phyloP scores from a whole-genome alignment of 2,113 vertebrate genomes.

The Lagopus leucura region DNA sequence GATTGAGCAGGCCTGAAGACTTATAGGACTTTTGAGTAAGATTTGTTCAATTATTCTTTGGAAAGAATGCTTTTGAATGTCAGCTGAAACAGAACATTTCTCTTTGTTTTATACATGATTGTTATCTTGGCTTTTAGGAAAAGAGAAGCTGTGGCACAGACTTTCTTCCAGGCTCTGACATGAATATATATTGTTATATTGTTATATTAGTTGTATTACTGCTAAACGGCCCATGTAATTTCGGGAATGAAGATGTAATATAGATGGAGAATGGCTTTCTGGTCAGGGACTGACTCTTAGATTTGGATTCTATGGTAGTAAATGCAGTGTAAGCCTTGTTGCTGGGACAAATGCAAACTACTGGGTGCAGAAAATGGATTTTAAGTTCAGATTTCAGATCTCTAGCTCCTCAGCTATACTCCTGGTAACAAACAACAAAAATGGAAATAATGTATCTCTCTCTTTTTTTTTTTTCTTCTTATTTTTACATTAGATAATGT shows the following conservation, averaged over 20 bases:
- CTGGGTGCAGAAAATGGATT: background rate
- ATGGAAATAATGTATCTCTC: background rate
- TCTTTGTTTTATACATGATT: background rate
- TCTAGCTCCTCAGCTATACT: background rate
- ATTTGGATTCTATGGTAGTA: background rate
- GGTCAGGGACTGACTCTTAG: background rate
- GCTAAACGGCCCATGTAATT: background rate
- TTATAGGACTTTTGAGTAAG: background rate
- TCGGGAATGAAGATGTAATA: background rate
- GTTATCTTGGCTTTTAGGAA: background rate
- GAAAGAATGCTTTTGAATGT: background rate
- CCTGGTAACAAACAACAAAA: background rate
- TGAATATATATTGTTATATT: background rate
- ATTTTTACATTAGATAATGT: background rate
- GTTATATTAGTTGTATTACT: background rate
- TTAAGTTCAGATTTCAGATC: background rate
- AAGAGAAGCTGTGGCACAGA: background rate
- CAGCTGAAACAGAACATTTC: background rate
- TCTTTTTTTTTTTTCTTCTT: background rate
- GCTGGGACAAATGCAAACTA: background rate
- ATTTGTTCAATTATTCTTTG: background rate
- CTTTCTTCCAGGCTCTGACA: background rate
- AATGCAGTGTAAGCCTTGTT: background rate
- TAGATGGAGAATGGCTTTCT: background rate
- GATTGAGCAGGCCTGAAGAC: background rate